Conservation (phyloP, 1,140 invertebrate species). For the Cherax quadricarinatus region DNA sequence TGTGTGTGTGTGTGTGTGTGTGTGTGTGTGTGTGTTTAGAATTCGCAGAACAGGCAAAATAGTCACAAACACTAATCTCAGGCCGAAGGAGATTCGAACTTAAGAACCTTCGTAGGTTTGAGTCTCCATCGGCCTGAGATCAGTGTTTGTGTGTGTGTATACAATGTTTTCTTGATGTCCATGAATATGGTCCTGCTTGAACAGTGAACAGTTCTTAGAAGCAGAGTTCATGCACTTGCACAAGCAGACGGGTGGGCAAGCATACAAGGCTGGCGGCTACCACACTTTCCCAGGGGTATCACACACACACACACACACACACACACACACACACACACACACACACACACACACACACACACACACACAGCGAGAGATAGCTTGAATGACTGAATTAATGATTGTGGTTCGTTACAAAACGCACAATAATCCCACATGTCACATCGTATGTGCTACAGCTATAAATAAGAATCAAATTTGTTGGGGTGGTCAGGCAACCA, state of each 20-base stretch:
- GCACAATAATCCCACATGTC: background rate
- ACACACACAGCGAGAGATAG: background rate
- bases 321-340: slow-evolving; percentile 10
- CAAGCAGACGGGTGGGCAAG: background rate
- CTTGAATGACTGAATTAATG: background rate
- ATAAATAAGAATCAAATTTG: background rate
- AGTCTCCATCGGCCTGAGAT: too few species aligned
- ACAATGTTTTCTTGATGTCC: too few species aligned
- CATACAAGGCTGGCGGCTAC: background rate
- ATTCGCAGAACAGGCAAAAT: too few species aligned
- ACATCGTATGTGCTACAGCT: background rate
- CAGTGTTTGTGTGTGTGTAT: too few species aligned
- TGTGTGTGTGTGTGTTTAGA: too few species aligned
- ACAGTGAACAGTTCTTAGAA: too few species aligned
- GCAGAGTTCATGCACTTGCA: too few species aligned
- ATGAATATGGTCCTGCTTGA: too few species aligned
- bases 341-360: background rate
- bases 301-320: slow-evolving; percentile 10
- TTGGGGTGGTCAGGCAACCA: background rate
- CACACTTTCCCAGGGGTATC: slow-evolving; percentile 4
- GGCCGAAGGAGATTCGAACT: too few species aligned
- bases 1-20: too few species aligned
- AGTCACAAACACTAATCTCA: too few species aligned
- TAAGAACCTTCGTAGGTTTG: too few species aligned
- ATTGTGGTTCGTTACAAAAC: background rate